phyloP scores from a whole-genome alignment of 2,888 invertebrate genomes.

The Patella ulyssiponensis region DNA sequence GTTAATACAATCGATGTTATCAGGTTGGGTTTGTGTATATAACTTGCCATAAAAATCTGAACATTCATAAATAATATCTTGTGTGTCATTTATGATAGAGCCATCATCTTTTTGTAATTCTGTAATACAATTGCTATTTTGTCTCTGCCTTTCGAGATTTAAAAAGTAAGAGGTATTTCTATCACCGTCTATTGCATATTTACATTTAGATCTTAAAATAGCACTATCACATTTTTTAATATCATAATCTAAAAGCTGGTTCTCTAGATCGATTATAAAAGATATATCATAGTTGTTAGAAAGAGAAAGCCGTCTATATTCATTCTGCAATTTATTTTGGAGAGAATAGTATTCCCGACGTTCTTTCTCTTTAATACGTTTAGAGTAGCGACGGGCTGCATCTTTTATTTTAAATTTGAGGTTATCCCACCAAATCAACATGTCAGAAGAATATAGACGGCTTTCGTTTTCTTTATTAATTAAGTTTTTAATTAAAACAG shows the following conservation, averaged over 20 bases:
- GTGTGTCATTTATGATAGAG: too few species aligned
- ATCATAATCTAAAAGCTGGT: neutral
- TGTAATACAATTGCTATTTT: neutral
- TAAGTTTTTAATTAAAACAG: neutral
- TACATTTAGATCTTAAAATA: neutral
- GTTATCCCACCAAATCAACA: constrained; percentile 30
- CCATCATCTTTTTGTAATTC: neutral
- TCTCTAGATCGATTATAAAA: neutral
- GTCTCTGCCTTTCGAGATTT: neutral
- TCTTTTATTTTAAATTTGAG: constrained; percentile 28
- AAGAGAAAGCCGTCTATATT: constrained; percentile 5
- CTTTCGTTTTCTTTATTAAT: too few species aligned
- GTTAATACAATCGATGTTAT: too few species aligned
- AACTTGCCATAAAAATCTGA: neutral
- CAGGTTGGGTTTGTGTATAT: too few species aligned
- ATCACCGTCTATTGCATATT: neutral
- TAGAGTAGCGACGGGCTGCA: too few species aligned
- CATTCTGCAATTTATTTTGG: constrained; percentile 12
- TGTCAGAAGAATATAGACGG: constrained; percentile 11
- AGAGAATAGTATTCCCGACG: too few species aligned
- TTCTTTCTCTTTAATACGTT: too few species aligned
- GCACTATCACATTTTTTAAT: neutral
- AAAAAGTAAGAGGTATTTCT: neutral
- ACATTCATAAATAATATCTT: constrained; percentile 10
- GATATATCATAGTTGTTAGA: neutral